Percentiles rank a stretch among this genome's conserved stretches.
Conservation (phyloP, 2,113 vertebrate genomes). For the Albula goreensis region DNA sequence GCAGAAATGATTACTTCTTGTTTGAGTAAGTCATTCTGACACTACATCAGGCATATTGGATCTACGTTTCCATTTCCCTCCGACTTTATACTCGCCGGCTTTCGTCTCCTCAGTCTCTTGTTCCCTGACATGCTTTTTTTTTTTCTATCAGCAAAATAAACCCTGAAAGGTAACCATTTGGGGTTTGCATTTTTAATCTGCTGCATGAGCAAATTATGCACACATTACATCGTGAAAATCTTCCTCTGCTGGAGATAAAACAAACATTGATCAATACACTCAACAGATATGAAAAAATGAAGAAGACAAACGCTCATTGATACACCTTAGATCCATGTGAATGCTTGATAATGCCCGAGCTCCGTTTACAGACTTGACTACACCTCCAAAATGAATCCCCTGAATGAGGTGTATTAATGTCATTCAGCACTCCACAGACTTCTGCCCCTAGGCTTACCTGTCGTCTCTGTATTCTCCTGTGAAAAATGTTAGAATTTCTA, state of each 20-base stretch:
- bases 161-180: constrained; percentile 1
- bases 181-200: neutral
- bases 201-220: neutral
- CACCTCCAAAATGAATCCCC: constrained; percentile 1
- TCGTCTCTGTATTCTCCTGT: neutral
- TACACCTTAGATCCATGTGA: neutral
- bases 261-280: neutral
- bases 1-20: neutral
- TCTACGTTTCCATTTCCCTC: neutral
- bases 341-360: neutral
- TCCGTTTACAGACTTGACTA: neutral
- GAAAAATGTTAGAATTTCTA: neutral
- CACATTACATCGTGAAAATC: neutral
- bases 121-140: neutral
- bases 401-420: neutral
- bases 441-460: neutral
- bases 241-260: neutral
- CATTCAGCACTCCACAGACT: neutral
- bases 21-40: neutral
- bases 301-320: neutral
- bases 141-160: neutral
- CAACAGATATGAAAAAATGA: neutral
- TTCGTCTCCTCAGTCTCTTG: neutral
- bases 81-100: neutral
- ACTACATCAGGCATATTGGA: neutral